Conservation (phyloP, 2,113 vertebrate species). For the Cervus canadensis region DNA sequence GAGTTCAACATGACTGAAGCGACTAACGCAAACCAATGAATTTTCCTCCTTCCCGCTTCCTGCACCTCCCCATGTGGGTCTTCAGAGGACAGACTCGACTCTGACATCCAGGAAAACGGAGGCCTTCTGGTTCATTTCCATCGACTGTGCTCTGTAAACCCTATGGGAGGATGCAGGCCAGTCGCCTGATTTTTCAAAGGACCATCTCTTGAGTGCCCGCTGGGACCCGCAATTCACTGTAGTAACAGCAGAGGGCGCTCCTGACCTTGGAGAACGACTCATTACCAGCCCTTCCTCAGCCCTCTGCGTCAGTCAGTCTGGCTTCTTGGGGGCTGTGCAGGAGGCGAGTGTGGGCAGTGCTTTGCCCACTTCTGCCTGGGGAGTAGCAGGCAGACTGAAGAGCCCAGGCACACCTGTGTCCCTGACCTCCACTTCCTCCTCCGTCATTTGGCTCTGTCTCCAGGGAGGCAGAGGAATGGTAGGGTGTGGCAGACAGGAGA, state of each 20-base stretch:
- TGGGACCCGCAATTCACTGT: not conserved
- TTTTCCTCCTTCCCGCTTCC: not conserved
- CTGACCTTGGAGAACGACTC: conserved; percentile 16
- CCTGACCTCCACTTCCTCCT: not conserved
- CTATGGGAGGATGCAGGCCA: not conserved
- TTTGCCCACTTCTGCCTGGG: not conserved
- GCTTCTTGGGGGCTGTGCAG: not conserved
- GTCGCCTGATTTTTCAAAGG: not conserved
- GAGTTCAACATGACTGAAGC: not conserved
- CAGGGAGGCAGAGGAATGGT: not conserved
- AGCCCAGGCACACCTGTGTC: not conserved
- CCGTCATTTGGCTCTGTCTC: not conserved
- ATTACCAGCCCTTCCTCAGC: not conserved
- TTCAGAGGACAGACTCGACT: not conserved
- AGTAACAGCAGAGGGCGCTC: conserved; percentile 62
- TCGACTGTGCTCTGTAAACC: not conserved
- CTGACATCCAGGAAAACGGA: not conserved
- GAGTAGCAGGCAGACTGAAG: not conserved
- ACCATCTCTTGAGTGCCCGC: rapidly evolving
- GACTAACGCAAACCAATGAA: not conserved
- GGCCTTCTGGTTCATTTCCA: not conserved
- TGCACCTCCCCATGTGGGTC: not conserved
- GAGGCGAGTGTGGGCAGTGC: not conserved
- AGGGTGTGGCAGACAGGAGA: not conserved
- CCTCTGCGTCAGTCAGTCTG: not conserved